Evolutionary conservation across 1,140 invertebrate genomes (phyloP), one percentile per base, ranked within the genome.

Genomic region (Ceratoteleas bidentatus): DNA sequence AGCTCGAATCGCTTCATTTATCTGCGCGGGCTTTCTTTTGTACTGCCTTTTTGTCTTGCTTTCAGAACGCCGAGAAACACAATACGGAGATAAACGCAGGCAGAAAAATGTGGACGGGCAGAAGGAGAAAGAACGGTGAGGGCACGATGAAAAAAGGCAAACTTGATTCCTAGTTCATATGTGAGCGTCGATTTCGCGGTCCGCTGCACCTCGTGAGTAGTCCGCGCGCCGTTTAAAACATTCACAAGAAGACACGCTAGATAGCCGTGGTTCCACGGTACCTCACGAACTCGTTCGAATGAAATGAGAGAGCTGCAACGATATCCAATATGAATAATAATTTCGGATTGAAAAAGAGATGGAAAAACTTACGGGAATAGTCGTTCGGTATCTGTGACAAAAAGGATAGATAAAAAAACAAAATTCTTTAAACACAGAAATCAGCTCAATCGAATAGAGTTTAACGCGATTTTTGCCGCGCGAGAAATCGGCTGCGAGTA

Each of bases 101-200:
- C 60, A 81, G 73, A 85, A 84, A 84, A 79, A 78, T 80, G 62
- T 75, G 45, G 43, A 66, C 62, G 60, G 24, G 62, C 13, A 43
- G 52, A 58, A 58, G 49, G 45, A 75, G 65, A 61, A 57, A 58
- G 57, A 70, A 49, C 14, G 57, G 10, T 32, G 52, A 62, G 77
- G 80, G 70, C 64, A 85, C 50, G 61, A 70, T 73, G 70, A 81
- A 81, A 80, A 85, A 77, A 69, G 82, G 69, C 64, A 68, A 84
- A 65, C 64, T 74, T 68, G 82, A 85, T 86, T 87, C 84, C 70
- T 85, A 85, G 86, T 90, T 90, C 90, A 91, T 89, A 91, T 91
- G 89, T 91, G 90, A 90, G 89, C 89, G 87, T 90, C 89, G 90
- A 91, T 91, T 91, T 91, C 89, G 88, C 89, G 90, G 87, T 91